A percentile compares a stretch with the other conserved stretches of the same genome.
Evolutionary conservation across 1,140 invertebrate genomes (phyloP).

Genomic region (Gonioctena quinquepunctata): DNA sequence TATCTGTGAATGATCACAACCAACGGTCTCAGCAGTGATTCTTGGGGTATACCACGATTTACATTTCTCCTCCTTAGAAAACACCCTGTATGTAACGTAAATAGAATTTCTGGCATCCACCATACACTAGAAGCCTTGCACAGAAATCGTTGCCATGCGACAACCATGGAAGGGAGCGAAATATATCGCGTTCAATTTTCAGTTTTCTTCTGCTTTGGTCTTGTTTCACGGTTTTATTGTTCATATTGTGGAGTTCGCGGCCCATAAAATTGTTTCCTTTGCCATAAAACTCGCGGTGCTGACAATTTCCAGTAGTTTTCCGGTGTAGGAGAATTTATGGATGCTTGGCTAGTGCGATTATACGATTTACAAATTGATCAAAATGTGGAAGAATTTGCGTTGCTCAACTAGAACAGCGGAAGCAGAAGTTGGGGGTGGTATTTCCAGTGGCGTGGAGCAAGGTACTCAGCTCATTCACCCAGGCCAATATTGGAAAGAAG

Average conservation of each 20-base stretch:
- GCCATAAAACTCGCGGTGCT: background rate
- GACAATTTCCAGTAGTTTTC: background rate
- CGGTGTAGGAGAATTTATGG: background rate
- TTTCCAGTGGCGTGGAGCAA: too few species aligned
- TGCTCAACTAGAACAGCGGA: too few species aligned
- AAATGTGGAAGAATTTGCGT: background rate
- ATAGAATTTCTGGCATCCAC: too few species aligned
- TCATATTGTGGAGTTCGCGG: background rate
- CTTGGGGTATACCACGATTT: too few species aligned
- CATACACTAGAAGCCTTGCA: background rate
- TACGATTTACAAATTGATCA: background rate
- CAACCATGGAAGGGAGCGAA: background rate
- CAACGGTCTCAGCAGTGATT: too few species aligned
- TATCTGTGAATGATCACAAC: too few species aligned
- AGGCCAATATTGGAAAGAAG: too few species aligned
- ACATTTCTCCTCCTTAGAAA: too few species aligned
- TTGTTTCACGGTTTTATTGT: background rate
- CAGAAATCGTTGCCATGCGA: background rate
- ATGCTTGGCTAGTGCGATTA: background rate
- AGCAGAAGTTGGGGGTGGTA: too few species aligned
- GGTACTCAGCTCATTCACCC: too few species aligned
- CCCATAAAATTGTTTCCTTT: background rate
- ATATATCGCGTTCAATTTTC: background rate
- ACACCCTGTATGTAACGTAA: too few species aligned
- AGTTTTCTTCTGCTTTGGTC: background rate